These are phyloP conservation scores for Peromyscus maniculatus DNA, from an alignment of 2,113 vertebrate species.

Conservation along the genomic window DNA sequence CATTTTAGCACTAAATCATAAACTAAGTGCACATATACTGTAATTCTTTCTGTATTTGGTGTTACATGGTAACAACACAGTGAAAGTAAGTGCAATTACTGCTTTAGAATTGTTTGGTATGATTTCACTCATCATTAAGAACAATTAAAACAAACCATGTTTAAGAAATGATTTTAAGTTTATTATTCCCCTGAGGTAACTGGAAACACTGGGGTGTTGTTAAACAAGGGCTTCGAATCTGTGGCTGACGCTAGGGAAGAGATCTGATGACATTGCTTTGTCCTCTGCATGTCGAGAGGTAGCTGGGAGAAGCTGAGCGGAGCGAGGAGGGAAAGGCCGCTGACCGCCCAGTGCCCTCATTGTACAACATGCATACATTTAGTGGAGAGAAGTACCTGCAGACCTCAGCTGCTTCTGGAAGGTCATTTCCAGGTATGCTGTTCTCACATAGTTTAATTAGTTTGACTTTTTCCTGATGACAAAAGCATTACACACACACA, in stretches of 20 bases:
- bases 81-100: not conserved
- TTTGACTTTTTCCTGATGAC: constrained; percentile 72
- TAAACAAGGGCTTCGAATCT: not conserved
- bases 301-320: not conserved
- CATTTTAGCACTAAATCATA: not conserved
- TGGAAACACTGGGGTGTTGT: not conserved
- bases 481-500: constrained; percentile 20
- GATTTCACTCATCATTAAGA: constrained; percentile 9
- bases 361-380: constrained; percentile 57
- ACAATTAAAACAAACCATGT: constrained; percentile 25
- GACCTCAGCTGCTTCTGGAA: constrained; percentile 52
- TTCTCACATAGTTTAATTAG: constrained; percentile 67
- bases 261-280: constrained; percentile 40
- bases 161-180: constrained; percentile 28
- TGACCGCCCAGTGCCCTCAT: not conserved
- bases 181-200: not conserved
- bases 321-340: constrained; percentile 14
- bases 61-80: not conserved
- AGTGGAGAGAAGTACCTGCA: constrained; percentile 58
- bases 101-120: not conserved
- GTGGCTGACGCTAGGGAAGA: not conserved
- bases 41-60: not conserved
- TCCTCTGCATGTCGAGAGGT: constrained; percentile 44
- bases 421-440: constrained; percentile 64
- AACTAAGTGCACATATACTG: not conserved